Conservation (phyloP, 2,888 invertebrate species). For the Ephialtes manifestator region DNA sequence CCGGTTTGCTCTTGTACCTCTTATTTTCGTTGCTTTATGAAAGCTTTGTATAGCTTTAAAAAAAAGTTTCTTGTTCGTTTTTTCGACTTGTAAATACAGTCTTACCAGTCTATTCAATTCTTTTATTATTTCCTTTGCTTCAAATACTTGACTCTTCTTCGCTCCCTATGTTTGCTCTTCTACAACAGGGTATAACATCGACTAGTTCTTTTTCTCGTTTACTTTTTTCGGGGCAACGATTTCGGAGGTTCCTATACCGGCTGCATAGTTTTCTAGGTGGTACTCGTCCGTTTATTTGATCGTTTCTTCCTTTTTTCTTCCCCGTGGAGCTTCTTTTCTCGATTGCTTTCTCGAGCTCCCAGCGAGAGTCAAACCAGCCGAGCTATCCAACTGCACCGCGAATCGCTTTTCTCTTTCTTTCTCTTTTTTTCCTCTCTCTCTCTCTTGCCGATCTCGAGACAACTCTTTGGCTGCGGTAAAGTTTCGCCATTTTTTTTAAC, state of each 20-base stretch:
- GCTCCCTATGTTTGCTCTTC: background rate
- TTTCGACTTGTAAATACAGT: no score
- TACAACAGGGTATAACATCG: constrained; percentile 38
- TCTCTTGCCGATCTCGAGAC: constrained; percentile 16
- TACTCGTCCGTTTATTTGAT: constrained; percentile 62
- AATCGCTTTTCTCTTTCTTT: constrained; percentile 31
- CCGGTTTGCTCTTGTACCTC: no score
- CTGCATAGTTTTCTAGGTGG: constrained; percentile 64
- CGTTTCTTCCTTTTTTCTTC: constrained; percentile 32
- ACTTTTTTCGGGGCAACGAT: constrained; percentile 54
- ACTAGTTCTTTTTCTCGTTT: constrained; percentile 47
- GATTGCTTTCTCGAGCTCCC: constrained; percentile 57
- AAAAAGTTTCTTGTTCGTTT: no score
- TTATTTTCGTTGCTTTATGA: no score
- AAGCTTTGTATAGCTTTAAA: no score
- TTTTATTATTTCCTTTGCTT: no score
- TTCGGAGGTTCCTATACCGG: constrained; percentile 37
- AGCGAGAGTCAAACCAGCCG: constrained; percentile 51
- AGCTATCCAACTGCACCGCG: constrained; percentile 50
- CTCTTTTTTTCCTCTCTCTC: constrained; percentile 45
- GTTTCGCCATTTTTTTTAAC: constrained; percentile 17
- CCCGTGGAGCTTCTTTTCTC: constrained; percentile 57
- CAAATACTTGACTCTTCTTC: no score
- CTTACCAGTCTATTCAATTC: no score
- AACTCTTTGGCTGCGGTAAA: background rate